Evolutionary conservation across 2,113 vertebrate genomes (phyloP), one percentile per base, ranked within the genome.

Genomic region (Phalacrocorax brasilianus): DNA sequence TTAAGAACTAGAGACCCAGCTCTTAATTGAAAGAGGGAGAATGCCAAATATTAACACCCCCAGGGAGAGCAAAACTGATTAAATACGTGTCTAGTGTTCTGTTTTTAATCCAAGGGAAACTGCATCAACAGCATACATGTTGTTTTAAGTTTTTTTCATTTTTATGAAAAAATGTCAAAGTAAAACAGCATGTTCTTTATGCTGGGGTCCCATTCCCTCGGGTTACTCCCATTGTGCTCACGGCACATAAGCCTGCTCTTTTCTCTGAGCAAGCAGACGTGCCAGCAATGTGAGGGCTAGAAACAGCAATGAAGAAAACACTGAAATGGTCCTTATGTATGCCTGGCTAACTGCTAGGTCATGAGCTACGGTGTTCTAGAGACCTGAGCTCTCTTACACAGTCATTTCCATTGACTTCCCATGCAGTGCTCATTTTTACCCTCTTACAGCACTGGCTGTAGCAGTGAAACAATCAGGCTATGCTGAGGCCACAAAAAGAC

Each of bases 1-100:
- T 93, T 95, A 95, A 96, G 77, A 92, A 79, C 67, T 70, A 80
- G 45, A 95, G 77, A 95, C 91, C 38, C 59, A 85, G 42, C 14
- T 95, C 59, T 93, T 94, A 97, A 95, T 93, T 93, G 87, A 95
- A 95, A 91, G 35, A 4, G 42, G 58, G 62, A 89, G 75, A 76
- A 63, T 95, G 97, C 96, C 97, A 97, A 94, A 91, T 92, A 95
- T 93, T 95, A 95, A 95, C 78, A 77, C 55, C 94, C 93, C 89
- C 44, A 95, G 95, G 93, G 94, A 95, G 63, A 96, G 56, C 45
- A 89, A 93, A 97, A 95, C 84, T 95, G 96, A 96, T 97, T 94
- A 94, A 97, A 96, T 93, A 87, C 6, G 75, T 96, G 87, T 95
- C 82, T 96, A 89, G 93, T 83, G 84, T 94, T 97, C 95, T 97